phyloP scores from a whole-genome alignment of 2,113 vertebrate genomes.

The Promerops cafer region DNA sequence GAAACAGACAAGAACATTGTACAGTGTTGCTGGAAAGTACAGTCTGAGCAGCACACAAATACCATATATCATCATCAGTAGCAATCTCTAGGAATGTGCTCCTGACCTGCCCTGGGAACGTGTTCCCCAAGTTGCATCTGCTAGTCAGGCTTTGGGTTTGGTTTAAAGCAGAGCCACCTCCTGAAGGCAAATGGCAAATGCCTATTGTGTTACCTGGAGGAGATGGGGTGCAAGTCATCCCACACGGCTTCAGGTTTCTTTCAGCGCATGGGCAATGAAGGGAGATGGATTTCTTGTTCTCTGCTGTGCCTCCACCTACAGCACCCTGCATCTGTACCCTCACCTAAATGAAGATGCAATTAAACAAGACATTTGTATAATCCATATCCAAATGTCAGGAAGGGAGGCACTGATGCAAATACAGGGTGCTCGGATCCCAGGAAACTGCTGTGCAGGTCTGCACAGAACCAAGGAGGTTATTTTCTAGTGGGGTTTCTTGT shows the following conservation, averaged over 20 bases:
- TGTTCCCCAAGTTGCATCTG: background rate
- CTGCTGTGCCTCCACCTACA: background rate
- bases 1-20: background rate
- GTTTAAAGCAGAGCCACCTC: background rate
- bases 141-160: background rate
- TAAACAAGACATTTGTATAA: background rate
- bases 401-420: background rate
- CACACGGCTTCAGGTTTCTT: background rate
- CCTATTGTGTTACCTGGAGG: constrained; percentile 9
- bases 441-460: background rate
- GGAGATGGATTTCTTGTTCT: background rate
- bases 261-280: background rate
- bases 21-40: background rate
- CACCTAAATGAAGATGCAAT: background rate
- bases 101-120: background rate
- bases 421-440: background rate
- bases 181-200: background rate
- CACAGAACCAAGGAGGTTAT: background rate
- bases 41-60: background rate
- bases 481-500: background rate
- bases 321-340: background rate
- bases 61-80: background rate
- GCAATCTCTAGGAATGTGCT: background rate
- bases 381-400: background rate
- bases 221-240: background rate